Conservation (phyloP, 1,140 invertebrate genomes). For the Scaptomyza hsui region DNA sequence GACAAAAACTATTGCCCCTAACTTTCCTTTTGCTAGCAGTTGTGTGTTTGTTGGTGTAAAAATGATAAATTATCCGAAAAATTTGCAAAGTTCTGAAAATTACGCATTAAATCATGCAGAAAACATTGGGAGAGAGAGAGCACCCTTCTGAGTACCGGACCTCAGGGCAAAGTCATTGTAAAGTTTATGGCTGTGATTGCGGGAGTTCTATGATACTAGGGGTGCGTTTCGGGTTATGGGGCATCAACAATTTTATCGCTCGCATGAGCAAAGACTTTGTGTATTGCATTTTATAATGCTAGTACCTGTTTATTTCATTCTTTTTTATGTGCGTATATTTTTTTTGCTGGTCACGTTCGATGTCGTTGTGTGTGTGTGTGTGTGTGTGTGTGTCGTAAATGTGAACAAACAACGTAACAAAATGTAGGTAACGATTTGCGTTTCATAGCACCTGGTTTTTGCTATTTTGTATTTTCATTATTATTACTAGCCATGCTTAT, state of each 20-base stretch:
- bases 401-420: slow-evolving; percentile 54
- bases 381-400: slow-evolving; percentile 57
- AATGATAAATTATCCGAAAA: slow-evolving; percentile 78
- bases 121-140: slow-evolving; percentile 23
- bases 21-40: no score
- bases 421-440: slow-evolving; percentile 54
- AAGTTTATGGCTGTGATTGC: slow-evolving; percentile 71
- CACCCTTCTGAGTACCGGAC: slow-evolving; percentile 10
- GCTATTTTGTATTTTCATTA: slow-evolving; percentile 76
- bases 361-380: no score
- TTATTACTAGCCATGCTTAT: slow-evolving; percentile 60
- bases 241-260: slow-evolving; percentile 63
- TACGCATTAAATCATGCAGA: slow-evolving; percentile 80
- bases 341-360: slow-evolving; percentile 62
- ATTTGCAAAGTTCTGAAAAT: slow-evolving; percentile 78
- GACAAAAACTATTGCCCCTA: slow-evolving; percentile 14
- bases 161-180: slow-evolving; percentile 68
- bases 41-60: slow-evolving; percentile 43
- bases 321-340: slow-evolving; percentile 17
- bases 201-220: neutral
- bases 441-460: slow-evolving; percentile 49
- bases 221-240: slow-evolving; percentile 30
- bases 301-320: slow-evolving; percentile 28
- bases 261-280: slow-evolving; percentile 66
- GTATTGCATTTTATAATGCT: slow-evolving; percentile 73